phyloP scores from a whole-genome alignment of 2,888 invertebrate genomes.

The Megalurothrips usitatus region DNA sequence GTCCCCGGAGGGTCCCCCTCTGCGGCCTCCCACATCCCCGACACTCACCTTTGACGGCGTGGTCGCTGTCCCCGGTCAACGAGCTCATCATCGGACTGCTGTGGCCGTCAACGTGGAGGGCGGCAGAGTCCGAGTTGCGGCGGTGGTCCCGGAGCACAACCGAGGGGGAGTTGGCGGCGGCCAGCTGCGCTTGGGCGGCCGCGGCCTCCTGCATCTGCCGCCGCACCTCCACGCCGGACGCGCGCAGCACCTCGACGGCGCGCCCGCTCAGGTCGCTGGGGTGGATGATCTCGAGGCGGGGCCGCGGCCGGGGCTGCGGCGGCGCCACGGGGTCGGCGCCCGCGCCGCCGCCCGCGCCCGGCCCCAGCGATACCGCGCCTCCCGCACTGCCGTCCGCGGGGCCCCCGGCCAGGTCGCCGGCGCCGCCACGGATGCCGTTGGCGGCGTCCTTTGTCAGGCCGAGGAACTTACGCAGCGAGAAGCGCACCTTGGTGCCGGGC shows the following conservation, averaged over 20 bases:
- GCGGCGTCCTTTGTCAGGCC: conserved; percentile 73
- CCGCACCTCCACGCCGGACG: conserved; percentile 2
- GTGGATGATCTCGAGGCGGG: conserved; percentile 79
- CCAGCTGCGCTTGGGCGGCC: conserved; percentile 34
- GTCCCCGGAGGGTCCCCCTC: too few species aligned
- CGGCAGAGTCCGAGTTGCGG: conserved; percentile 35
- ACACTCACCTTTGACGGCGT: not conserved
- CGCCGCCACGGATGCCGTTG: conserved; percentile 41
- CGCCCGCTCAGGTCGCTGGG: conserved; percentile 79
- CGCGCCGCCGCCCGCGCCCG: conserved; percentile 42
- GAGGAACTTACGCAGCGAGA: conserved; percentile 77
- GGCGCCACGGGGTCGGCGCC: conserved; percentile 41
- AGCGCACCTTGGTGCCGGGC: conserved; percentile 65
- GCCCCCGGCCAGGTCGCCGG: conserved; percentile 12
- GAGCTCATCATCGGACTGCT: not conserved
- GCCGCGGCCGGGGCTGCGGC: conserved; percentile 60
- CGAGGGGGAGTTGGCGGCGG: conserved; percentile 39
- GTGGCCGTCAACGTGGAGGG: not conserved
- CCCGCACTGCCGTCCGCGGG: conserved; percentile 35
- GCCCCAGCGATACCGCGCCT: conserved; percentile 18
- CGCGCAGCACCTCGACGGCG: conserved; percentile 69
- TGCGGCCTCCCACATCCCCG: too few species aligned
- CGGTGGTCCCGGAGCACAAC: too few species aligned
- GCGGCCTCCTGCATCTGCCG: conserved; percentile 19
- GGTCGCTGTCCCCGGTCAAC: not conserved